Percentiles rank a stretch among this genome's conserved stretches.
Evolutionary conservation across 1,140 invertebrate genomes (phyloP).

Genomic region (Magallana angulata): DNA sequence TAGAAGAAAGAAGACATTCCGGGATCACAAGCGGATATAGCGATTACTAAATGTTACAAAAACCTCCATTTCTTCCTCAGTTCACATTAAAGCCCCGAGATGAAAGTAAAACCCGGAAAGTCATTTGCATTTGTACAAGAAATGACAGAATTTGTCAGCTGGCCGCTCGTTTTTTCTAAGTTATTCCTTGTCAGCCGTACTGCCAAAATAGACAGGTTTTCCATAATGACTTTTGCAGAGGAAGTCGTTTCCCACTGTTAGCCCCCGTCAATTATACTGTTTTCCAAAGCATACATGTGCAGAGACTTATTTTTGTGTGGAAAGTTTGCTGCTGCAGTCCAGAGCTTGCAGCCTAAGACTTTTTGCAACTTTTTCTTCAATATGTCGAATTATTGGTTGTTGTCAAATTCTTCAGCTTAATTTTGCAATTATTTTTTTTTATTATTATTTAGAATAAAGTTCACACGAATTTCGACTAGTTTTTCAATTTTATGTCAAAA

Average conservation of each 20-base stretch:
- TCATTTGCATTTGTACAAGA: conserved; percentile 36
- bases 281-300: conserved; percentile 1
- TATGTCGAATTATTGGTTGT: too few species aligned
- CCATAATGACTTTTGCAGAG: conserved; percentile 31
- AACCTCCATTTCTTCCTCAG: not conserved
- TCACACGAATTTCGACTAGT: too few species aligned
- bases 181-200: conserved; percentile 17
- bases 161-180: conserved; percentile 30
- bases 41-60: conserved; percentile 32
- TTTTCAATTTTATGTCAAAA: too few species aligned
- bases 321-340: not conserved
- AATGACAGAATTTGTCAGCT: conserved; percentile 35
- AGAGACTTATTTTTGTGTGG: conserved; percentile 17
- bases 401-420: too few species aligned
- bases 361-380: too few species aligned
- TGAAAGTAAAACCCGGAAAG: conserved; percentile 29
- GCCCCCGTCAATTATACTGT: conserved; percentile 7
- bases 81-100: conserved; percentile 26
- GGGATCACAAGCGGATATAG: conserved; percentile 11
- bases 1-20: conserved; percentile 22
- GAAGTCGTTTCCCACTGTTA: conserved; percentile 5
- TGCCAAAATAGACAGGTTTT: conserved; percentile 34
- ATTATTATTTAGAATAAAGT: too few species aligned
- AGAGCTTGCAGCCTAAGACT: too few species aligned
- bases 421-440: too few species aligned